Evolutionary conservation across 2,113 vertebrate species (phyloP).

Genomic region (Cyphotilapia sp.): DNA sequence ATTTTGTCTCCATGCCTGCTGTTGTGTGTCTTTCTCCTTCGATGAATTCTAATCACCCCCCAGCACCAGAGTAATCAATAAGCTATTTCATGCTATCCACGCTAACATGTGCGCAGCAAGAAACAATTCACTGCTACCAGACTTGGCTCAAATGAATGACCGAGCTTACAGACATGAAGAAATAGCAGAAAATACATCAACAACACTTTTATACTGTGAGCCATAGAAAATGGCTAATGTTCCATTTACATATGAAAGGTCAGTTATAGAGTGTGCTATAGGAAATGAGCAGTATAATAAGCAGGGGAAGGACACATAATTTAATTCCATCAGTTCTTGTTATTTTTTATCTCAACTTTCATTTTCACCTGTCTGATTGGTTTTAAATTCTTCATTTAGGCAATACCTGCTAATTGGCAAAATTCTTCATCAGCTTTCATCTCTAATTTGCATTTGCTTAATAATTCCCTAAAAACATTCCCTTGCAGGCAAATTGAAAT

Average conservation of each 20-base stretch:
- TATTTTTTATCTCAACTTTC: neutral
- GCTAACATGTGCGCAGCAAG: neutral
- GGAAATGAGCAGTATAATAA: neutral
- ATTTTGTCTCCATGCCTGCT: neutral
- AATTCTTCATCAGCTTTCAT: neutral
- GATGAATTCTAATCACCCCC: conserved; percentile 39
- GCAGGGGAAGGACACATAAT: neutral
- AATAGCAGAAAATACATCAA: neutral
- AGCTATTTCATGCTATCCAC: conserved; percentile 43
- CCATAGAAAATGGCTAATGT: neutral
- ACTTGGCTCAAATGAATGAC: neutral
- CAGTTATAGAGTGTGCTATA: neutral
- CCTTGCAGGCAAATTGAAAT: neutral
- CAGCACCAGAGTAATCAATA: conserved; percentile 33
- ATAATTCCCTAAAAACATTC: neutral
- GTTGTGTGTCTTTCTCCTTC: conserved; percentile 10
- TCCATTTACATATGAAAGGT: neutral
- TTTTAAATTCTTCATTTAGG: neutral
- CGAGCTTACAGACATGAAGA: neutral
- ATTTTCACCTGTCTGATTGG: neutral
- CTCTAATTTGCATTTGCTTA: neutral
- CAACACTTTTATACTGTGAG: neutral
- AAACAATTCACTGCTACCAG: neutral
- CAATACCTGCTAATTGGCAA: neutral
- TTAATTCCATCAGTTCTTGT: neutral